A percentile compares a stretch with the other conserved stretches of the same genome.
Conservation (phyloP, 2,113 vertebrate genomes). For the Dicaeum eximium region DNA sequence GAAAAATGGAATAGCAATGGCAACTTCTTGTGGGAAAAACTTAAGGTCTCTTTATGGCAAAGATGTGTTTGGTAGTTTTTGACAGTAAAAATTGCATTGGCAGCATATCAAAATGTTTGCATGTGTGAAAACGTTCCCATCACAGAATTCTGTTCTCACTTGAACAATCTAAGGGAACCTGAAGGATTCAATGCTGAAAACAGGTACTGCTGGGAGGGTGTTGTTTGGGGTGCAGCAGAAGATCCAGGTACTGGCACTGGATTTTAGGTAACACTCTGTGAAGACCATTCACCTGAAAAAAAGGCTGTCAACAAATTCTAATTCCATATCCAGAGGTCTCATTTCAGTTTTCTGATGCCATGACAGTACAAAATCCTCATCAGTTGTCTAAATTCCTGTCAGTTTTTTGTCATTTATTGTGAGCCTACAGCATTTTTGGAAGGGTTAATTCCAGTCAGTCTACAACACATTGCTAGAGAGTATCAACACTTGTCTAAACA, state of each 20-base stretch:
- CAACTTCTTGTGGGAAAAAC: not conserved
- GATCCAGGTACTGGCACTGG: not conserved
- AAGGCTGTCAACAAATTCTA: not conserved
- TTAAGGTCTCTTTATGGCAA: not conserved
- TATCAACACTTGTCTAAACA: not conserved
- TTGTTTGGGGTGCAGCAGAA: not conserved
- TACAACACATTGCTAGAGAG: not conserved
- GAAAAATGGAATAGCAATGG: not conserved
- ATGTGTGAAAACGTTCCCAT: not conserved
- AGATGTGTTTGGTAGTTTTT: not conserved
- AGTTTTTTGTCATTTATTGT: not conserved
- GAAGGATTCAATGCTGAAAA: not conserved
- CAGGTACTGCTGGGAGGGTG: not conserved
- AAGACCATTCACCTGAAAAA: not conserved
- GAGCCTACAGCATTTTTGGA: not conserved
- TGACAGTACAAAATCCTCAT: not conserved
- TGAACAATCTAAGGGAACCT: not conserved
- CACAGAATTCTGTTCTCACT: not conserved
- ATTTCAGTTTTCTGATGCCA: not conserved
- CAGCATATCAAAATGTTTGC: not conserved
- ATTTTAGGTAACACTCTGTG: not conserved
- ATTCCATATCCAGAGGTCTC: not conserved
- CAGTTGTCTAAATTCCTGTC: not conserved
- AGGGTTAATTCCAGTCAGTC: not conserved
- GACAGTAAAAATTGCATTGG: conserved; percentile 8